Percentiles rank a stretch among this genome's conserved stretches.
Conservation (phyloP, 64 coral and sea anemone species). For the Anthopleura sola region DNA sequence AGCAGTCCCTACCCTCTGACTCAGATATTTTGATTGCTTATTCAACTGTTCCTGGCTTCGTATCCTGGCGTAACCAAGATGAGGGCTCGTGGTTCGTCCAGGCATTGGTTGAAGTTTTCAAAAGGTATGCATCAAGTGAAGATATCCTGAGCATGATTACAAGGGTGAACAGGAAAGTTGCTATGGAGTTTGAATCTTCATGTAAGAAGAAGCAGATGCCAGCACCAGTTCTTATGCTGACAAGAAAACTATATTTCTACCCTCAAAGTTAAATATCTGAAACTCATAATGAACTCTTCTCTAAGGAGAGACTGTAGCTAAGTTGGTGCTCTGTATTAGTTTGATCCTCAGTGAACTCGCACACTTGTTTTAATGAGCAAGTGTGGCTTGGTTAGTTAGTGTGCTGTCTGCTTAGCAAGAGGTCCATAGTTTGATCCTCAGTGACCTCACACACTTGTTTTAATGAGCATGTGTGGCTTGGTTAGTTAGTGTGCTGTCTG, state of each 20-base stretch:
- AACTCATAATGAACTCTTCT: too few species aligned
- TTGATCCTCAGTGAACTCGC: too few species aligned
- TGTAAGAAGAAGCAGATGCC: constrained; percentile 94
- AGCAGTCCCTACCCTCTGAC: constrained; percentile 80
- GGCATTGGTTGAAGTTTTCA: constrained; percentile 85
- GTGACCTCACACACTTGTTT: neutral
- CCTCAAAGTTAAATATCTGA: constrained; percentile 2
- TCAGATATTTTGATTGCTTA: constrained; percentile 88
- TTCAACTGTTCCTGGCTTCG: constrained; percentile 94
- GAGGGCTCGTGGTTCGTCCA: constrained; percentile 99
- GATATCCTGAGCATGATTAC: constrained; percentile 95
- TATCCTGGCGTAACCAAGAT: constrained; percentile 83
- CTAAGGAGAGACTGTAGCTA: too few species aligned
- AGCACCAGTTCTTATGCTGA: constrained; percentile 89
- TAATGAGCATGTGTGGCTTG: too few species aligned
- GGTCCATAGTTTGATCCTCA: neutral
- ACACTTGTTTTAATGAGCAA: too few species aligned
- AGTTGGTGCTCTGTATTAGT: too few species aligned
- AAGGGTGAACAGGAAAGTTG: constrained; percentile 89
- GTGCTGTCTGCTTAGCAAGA: too few species aligned
- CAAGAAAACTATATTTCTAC: constrained; percentile 93
- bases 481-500: too few species aligned
- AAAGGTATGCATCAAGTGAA: constrained; percentile 53
- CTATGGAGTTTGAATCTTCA: constrained; percentile 87
- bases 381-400: too few species aligned